A percentile compares a stretch with the other conserved stretches of the same genome.
These are phyloP conservation scores for Leptopilina syphax DNA, from an alignment of 2,888 invertebrate genomes.

Conservation along the genomic window DNA sequence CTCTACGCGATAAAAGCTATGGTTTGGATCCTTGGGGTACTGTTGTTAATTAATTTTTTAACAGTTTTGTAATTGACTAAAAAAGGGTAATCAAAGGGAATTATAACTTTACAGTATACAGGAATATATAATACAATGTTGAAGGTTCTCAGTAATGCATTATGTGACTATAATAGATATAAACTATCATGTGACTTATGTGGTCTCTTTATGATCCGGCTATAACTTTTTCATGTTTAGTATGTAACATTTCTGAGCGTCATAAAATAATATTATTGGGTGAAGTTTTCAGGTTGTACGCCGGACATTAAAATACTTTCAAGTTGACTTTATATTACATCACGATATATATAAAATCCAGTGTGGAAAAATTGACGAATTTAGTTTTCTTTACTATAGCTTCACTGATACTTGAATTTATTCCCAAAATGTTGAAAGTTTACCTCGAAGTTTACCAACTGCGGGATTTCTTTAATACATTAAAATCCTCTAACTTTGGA, in stretches of 20 bases:
- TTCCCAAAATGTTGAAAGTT: too few relatives aligned
- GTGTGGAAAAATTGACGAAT: neutral
- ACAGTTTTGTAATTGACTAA: too few relatives aligned
- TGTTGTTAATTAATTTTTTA: too few relatives aligned
- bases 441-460: too few relatives aligned
- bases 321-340: neutral
- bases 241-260: slow-evolving; percentile 4
- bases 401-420: too few relatives aligned
- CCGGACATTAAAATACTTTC: neutral
- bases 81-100: too few relatives aligned
- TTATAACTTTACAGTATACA: too few relatives aligned
- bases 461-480: too few relatives aligned
- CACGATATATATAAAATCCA: neutral
- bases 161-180: slow-evolving; percentile 6
- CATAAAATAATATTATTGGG: slow-evolving; percentile 3
- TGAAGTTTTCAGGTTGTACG: neutral
- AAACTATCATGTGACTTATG: neutral
- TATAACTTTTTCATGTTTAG: slow-evolving; percentile 15
- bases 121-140: too few relatives aligned
- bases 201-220: neutral
- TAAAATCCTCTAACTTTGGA: too few relatives aligned
- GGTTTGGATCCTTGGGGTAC: too few relatives aligned
- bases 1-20: too few relatives aligned
- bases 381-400: neutral
- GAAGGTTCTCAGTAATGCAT: neutral